Evolutionary conservation across 2,797 vertebrate species (phyloP).

Genomic region (Labeo calbasu): DNA sequence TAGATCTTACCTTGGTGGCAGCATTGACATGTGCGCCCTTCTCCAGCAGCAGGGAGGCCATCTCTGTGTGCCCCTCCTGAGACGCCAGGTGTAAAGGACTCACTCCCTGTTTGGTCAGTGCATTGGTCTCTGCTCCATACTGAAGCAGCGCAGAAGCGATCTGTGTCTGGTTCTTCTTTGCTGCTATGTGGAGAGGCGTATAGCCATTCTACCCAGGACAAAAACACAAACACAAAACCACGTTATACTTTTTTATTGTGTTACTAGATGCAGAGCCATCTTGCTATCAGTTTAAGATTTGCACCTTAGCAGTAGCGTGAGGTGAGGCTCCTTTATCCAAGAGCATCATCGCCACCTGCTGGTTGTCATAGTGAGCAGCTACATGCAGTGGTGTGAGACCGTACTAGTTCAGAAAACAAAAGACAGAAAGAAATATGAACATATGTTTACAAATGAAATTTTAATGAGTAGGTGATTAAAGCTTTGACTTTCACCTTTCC

Average conservation of each 20-base stretch:
- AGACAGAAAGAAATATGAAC: constrained; percentile 54
- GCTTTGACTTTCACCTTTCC: constrained; percentile 85
- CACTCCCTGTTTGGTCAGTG: constrained; percentile 93
- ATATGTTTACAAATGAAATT: background rate
- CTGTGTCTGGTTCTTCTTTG: constrained; percentile 94
- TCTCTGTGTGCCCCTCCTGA: constrained; percentile 95
- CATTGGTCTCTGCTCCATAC: constrained; percentile 90
- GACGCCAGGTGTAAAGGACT: constrained; percentile 94
- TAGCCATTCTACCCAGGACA: constrained; percentile 88
- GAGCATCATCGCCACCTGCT: constrained; percentile 92
- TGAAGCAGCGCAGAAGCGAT: constrained; percentile 87
- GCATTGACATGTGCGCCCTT: constrained; percentile 89
- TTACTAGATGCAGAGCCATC: background rate
- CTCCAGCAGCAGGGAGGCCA: constrained; percentile 89
- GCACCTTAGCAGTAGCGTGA: constrained; percentile 91
- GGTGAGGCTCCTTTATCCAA: constrained; percentile 91
- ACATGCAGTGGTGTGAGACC: constrained; percentile 94
- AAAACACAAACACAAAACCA: constrained; percentile 13
- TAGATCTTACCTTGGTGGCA: constrained; percentile 89
- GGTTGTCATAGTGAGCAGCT: constrained; percentile 93
- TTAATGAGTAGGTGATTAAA: background rate
- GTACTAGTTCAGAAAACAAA: constrained; percentile 81
- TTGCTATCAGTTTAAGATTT: background rate
- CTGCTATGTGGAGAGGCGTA: constrained; percentile 94
- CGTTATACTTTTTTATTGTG: background rate